Conservation (phyloP, 2,797 vertebrate genomes). For the Ibycter americanus region DNA sequence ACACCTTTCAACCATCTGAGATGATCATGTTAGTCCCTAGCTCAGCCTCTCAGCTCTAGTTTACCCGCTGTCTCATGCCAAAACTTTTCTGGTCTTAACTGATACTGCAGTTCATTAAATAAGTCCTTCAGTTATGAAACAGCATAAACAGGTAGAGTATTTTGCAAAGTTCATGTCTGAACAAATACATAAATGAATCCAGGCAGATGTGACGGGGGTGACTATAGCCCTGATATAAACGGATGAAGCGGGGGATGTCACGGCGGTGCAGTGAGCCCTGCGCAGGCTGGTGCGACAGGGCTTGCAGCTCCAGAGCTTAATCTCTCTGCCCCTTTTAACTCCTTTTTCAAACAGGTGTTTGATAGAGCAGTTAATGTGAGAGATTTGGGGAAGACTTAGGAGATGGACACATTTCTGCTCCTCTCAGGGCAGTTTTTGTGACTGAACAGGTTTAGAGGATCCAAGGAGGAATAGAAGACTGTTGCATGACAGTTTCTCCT, state of each 20-base stretch:
- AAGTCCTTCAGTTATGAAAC: background rate
- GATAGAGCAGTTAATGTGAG: background rate
- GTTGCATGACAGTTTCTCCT: background rate
- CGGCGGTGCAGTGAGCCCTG: background rate
- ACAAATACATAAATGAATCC: background rate
- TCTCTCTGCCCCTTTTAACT: background rate
- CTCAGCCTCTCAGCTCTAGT: background rate
- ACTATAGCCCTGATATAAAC: background rate
- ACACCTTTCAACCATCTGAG: background rate
- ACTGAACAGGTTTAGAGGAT: background rate
- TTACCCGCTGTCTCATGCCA: background rate
- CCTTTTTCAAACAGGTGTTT: background rate
- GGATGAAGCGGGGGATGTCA: rapidly evolving
- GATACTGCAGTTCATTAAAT: background rate
- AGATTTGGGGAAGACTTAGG: background rate
- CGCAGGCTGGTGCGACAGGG: background rate
- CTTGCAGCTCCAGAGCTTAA: background rate
- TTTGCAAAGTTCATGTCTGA: background rate
- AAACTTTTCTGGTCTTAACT: background rate
- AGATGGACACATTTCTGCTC: background rate
- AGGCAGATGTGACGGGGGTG: background rate
- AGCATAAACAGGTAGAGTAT: background rate
- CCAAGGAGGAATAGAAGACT: background rate
- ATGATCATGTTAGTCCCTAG: background rate
- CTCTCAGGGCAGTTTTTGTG: background rate